Percentiles rank a stretch among this genome's conserved stretches.
Evolutionary conservation across 2,113 vertebrate species (phyloP).

Genomic region (Marmota flaviventris): DNA sequence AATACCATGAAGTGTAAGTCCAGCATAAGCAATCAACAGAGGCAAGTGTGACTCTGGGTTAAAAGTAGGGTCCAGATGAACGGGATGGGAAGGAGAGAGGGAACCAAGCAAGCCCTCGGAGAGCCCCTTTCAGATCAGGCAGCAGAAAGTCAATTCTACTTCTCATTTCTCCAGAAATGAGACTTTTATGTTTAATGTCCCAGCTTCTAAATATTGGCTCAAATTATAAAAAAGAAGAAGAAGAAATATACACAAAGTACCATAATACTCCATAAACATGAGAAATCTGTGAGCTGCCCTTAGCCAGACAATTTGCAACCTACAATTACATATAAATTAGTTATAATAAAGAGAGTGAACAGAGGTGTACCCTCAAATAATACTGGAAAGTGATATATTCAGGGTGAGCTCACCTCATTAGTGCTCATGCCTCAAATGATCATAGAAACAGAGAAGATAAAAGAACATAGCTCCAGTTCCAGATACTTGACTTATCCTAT

Average conservation of each 20-base stretch:
- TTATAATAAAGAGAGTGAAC: constrained; percentile 18
- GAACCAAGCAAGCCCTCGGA: background rate
- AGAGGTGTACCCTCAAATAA: background rate
- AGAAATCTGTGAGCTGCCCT: background rate
- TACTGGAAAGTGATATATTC: background rate
- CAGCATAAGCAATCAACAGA: background rate
- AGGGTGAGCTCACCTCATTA: background rate
- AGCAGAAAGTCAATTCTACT: background rate
- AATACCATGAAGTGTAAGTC: background rate
- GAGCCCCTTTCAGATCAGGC: background rate
- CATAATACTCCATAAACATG: background rate
- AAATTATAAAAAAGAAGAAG: background rate
- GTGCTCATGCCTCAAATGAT: background rate
- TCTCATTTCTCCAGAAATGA: background rate
- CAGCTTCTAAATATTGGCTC: background rate
- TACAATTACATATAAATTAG: background rate
- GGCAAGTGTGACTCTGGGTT: no score
- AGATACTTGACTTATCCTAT: background rate
- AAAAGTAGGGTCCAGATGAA: background rate
- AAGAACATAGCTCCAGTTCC: background rate
- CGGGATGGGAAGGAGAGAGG: fast-evolving
- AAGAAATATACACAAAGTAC: background rate
- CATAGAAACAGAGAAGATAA: background rate
- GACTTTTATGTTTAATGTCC: background rate
- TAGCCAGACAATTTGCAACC: background rate